Evolutionary conservation across 2,888 invertebrate genomes (phyloP).

Genomic region (Listrodromus nycthemerus): DNA sequence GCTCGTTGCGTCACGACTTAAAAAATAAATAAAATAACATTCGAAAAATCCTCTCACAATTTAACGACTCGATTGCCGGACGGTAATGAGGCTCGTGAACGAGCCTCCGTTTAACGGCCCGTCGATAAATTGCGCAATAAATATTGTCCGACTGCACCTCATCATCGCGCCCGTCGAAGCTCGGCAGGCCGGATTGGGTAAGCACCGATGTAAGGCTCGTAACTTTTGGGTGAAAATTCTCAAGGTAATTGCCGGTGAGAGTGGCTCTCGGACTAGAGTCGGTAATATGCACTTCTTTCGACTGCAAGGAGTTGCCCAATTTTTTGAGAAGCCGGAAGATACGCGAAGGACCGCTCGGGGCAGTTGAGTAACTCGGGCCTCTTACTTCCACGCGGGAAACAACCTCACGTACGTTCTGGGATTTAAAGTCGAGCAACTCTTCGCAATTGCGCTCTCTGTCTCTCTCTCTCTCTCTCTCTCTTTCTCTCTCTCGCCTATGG

Average conservation of each 20-base stretch:
- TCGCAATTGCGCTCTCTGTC: no score
- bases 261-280: constrained; percentile 22
- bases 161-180: constrained; percentile 7
- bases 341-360: constrained; percentile 19
- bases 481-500: neutral
- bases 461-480: no score
- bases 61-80: neutral
- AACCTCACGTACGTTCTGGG: constrained; percentile 39
- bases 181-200: constrained; percentile 21
- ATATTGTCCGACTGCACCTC: neutral
- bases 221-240: constrained; percentile 58
- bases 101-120: neutral
- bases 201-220: constrained; percentile 27
- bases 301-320: constrained; percentile 36
- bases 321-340: constrained; percentile 20
- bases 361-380: constrained; percentile 47
- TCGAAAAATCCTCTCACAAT: neutral
- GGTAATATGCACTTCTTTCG: constrained; percentile 40
- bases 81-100: neutral
- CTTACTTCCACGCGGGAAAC: constrained; percentile 52
- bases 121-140: constrained; percentile 9
- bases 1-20: constrained; percentile 23
- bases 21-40: neutral
- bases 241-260: constrained; percentile 53
- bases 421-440: constrained; percentile 49